Percentiles rank a stretch among this genome's conserved stretches.
phyloP scores from a whole-genome alignment of 2,888 invertebrate genomes.

The Lissocephala sabroskyi region DNA sequence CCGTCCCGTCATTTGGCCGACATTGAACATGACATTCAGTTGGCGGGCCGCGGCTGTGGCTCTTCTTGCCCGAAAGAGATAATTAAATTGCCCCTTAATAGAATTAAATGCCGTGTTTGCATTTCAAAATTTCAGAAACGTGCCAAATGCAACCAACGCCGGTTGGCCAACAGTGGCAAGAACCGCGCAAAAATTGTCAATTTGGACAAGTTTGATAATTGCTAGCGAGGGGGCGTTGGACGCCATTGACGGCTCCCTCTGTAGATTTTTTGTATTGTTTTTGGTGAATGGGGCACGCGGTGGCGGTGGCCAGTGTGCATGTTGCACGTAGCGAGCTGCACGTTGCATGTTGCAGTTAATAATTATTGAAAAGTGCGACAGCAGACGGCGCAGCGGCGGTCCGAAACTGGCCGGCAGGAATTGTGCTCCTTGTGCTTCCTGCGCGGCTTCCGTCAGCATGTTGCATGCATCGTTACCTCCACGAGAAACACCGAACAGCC shows the following conservation, averaged over 20 bases:
- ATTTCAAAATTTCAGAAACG: conserved; percentile 59
- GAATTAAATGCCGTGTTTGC: conserved; percentile 66
- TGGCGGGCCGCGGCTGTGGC: too few relatives aligned
- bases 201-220: conserved; percentile 66
- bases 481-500: conserved; percentile 7
- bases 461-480: conserved; percentile 63
- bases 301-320: conserved; percentile 21
- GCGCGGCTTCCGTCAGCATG: conserved; percentile 53
- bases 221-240: conserved; percentile 35
- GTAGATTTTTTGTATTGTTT: conserved; percentile 14
- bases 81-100: conserved; percentile 65
- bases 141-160: conserved; percentile 37
- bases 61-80: conserved; percentile 54
- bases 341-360: conserved; percentile 66
- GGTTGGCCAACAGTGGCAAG: conserved; percentile 2
- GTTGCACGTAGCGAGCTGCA: conserved; percentile 46
- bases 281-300: background rate
- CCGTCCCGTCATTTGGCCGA: too few relatives aligned
- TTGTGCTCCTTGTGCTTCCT: conserved; percentile 63
- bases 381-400: too few relatives aligned
- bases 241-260: conserved; percentile 43
- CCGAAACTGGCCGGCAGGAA: conserved; percentile 48
- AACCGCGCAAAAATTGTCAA: conserved; percentile 45
- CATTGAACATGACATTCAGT: conserved; percentile 59
- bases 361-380: conserved; percentile 64